Percentiles rank a stretch among this genome's conserved stretches.
These are phyloP conservation scores for Spicauda simplicius DNA, from an alignment of 2,888 invertebrate genomes.

Conservation along the genomic window DNA sequence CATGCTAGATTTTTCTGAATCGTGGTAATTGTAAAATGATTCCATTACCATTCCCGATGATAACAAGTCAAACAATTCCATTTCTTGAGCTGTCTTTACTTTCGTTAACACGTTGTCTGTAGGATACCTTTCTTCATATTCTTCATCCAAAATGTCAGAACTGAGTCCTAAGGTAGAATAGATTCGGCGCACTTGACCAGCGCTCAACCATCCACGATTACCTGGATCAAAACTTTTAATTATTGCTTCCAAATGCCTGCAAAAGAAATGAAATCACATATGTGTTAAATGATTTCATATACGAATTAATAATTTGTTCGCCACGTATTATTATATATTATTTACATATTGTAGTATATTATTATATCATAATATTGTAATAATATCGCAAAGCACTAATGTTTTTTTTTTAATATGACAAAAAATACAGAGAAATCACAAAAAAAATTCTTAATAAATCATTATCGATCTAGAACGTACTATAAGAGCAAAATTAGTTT, in stretches of 20 bases:
- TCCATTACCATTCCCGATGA: slow-evolving; percentile 11
- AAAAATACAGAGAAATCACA: too few species aligned
- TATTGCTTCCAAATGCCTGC: slow-evolving; percentile 29
- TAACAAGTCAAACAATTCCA: slow-evolving; percentile 45
- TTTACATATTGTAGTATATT: too few species aligned
- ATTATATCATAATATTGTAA: too few species aligned
- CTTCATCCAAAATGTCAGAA: slow-evolving; percentile 45
- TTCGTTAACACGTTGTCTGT: slow-evolving; percentile 52
- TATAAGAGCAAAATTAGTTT: too few species aligned
- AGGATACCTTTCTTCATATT: slow-evolving; percentile 54
- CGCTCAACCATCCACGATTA: slow-evolving; percentile 68
- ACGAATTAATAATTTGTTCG: not conserved
- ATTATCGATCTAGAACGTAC: too few species aligned
- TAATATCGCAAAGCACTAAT: too few species aligned
- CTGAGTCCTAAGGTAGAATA: slow-evolving; percentile 64
- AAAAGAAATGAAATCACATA: not conserved
- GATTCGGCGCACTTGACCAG: slow-evolving; percentile 67
- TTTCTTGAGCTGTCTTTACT: slow-evolving; percentile 60
- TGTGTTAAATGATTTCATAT: not conserved
- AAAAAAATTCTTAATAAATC: too few species aligned
- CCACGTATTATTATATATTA: too few species aligned
- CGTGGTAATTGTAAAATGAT: not conserved
- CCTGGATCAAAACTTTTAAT: slow-evolving; percentile 77
- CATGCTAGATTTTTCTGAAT: not conserved
- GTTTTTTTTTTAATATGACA: too few species aligned